Evolutionary conservation across 2,113 vertebrate genomes (phyloP), one percentile per base, ranked within the genome.

Genomic region (Microtus pennsylvanicus): DNA sequence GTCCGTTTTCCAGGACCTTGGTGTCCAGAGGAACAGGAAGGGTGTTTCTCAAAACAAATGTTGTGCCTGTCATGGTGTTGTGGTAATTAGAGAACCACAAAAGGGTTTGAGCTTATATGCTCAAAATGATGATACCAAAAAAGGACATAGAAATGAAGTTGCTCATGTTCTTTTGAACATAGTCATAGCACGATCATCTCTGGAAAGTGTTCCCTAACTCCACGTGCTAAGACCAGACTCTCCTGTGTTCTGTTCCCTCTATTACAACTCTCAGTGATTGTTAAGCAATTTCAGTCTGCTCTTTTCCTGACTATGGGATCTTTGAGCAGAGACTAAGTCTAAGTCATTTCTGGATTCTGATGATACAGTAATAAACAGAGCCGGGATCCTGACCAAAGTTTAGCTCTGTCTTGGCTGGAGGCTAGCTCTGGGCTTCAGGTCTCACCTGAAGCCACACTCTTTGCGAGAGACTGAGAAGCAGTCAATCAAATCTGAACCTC

Each of bases 181-280:
- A 92, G 52, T 78, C 75, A 52, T 55, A 75, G 7, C 14, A 8
- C 61, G 13, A 42, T 26, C n/a, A 55, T 78, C 35, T 81, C 10
- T 38, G 87, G 82, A 93, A 88, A 13, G 16, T 69, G 22, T 76
- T 87, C 21, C 45, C 30, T 22, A 82, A 7, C 33, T 55, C 42
- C 26, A 85, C 14, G 38, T 65, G 38, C 58, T 1, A 4, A 65
- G 58, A 85, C 38, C n/a, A 45, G 52, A 82, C 63, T 35, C 77
- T 47, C 35, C 35, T 86, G 11, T 47, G 87, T 94, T 61, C 16
- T 90, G 3, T 72, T 77, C 86, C 67, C 63, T 45, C 58, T 45
- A 35, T 65, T 50, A 86, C 35, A 87, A 77, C 70, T 88, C n/a
- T 90, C 90, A 77, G 63, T 50, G 95, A n/a, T 47, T 94, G 82